Base-by-base conservation (phyloP, 2,113 vertebrate genomes). In the Syngnathoides biaculeatus region DNA sequence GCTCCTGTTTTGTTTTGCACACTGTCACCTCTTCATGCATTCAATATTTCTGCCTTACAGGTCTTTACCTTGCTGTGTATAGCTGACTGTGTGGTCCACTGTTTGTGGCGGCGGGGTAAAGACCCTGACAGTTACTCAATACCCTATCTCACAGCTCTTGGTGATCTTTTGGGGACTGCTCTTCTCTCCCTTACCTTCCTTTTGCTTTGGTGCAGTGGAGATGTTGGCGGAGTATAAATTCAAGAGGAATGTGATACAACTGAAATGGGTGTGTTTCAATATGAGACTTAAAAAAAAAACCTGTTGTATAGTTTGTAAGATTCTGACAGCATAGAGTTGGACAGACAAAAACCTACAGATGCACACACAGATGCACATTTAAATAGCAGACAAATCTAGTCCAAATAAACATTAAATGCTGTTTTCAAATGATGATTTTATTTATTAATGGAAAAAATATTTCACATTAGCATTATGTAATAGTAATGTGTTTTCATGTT, bases 51-150 rank as follows among this genome's bases (percentile, higher is more conserved):
- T 67, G 13, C 74, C 40, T 67, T 22, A 50, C 68, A 98, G 96
- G 95, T 97, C 63, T 77, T 88, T 26, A 70, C 91, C 68, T 90
- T 98, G 75, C 90, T 98, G 53, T 95, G 93, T 0, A 0, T 92
- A 20, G 95, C 95, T 0, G 95, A 98, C 70, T 90, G 93, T 53
- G 82, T 94, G 57, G 94, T 96, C 43, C 93, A 94, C 66, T 89
- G 93, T 72, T 89, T 93, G 17, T 98, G 97, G 97, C 85, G 88
- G 72, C 90, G 78, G 74, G 86, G 89, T 0, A 90, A 95, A 89
- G 97, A 98, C 64, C 96, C 97, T 0, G 96, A 98, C 68, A 96
- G 92, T 50, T 94, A 94, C 80, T 94, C 95, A n/a, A 98, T 98
- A 87, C 96, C 96, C 10, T 98, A 98, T 90, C 93, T 98, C 79